These are phyloP conservation scores for Drosophila barbarae DNA, from an alignment of 2,888 invertebrate species.

Conservation along the genomic window DNA sequence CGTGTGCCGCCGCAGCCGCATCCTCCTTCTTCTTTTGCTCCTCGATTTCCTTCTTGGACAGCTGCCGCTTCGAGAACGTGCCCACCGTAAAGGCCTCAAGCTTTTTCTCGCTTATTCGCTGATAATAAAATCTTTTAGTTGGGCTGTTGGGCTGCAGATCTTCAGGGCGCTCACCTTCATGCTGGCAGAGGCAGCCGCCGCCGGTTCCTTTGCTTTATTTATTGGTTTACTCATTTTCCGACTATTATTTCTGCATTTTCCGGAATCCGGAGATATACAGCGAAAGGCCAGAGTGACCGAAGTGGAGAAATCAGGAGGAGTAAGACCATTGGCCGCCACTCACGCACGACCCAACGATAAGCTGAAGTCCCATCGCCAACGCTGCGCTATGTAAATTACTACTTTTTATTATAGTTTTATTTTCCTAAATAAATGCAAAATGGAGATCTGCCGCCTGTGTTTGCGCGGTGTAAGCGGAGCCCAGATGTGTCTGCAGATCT, in stretches of 20 bases:
- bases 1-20: conserved; percentile 94
- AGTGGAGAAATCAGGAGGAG: not conserved
- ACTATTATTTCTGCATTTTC: conserved; percentile 7
- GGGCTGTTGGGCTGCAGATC: too few relatives aligned
- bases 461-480: conserved; percentile 67
- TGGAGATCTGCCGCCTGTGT: conserved; percentile 76
- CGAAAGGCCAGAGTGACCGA: conserved; percentile 1
- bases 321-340: not conserved
- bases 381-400: conserved; percentile 42
- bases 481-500: conserved; percentile 73
- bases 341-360: conserved; percentile 13
- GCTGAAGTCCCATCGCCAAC: conserved; percentile 23
- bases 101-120: conserved; percentile 86
- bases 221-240: conserved; percentile 17
- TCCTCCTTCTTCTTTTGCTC: conserved; percentile 93
- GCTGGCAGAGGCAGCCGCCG: conserved; percentile 15
- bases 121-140: conserved; percentile 2
- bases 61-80: conserved; percentile 84
- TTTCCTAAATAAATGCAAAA: conserved; percentile 33
- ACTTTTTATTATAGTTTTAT: conserved; percentile 32
- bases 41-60: conserved; percentile 91
- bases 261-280: conserved; percentile 9
- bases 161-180: conserved; percentile 50
- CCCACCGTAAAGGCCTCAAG: conserved; percentile 88
- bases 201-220: conserved; percentile 22